Base-by-base conservation (phyloP, 2,113 vertebrate genomes). In the Nycticebus coucang region DNA sequence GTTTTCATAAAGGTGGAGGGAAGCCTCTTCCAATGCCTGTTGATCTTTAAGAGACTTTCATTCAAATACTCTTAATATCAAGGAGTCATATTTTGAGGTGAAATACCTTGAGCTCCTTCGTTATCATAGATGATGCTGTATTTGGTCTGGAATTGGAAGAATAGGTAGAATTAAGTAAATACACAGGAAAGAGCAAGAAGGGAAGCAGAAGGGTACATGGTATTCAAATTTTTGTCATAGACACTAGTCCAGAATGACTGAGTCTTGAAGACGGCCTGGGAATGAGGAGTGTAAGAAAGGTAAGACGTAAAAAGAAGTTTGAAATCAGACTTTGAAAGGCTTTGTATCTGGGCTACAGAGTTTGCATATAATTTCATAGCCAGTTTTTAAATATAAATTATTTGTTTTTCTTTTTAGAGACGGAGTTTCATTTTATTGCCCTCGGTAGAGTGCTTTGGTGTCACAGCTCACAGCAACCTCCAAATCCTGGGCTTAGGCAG, bases 331-430 rank as follows among this genome's bases (percentile, higher is more conserved):
- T 8, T 1, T 89, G 33, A 91, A 75, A 80, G 19, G 0, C 11
- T 74, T 45, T 88, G 71, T 28, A 37, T 69, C 15, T 53, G 81
- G 28, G 80, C 75, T 53, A 50, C 3, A 37, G 69, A 95, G 8
- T 18, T 11, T 68, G 80, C 59, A 85, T 57, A 10, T 57, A 74
- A 93, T 91, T 97, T 95, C 33, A 85, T 45, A 91, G 74, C 62
- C 45, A 50, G 45, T 50, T 50, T 50, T 50, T 50, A 50, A 50
- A 50, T 50, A 50, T 50, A 50, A 50, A 9, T 50, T 50, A 9
- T 50, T 50, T 50, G 6, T 50, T 50, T 50, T 50, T 50, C 8
- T 50, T 50, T 50, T 50, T 50, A 50, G 45, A 50, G 45, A 50
- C 45, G 10, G 45, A 50, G 45, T 50, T 9, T 50, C 45, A 50